These are phyloP conservation scores for Lumbricus terrestris DNA, from an alignment of 2,888 invertebrate genomes.

Conservation along the genomic window DNA sequence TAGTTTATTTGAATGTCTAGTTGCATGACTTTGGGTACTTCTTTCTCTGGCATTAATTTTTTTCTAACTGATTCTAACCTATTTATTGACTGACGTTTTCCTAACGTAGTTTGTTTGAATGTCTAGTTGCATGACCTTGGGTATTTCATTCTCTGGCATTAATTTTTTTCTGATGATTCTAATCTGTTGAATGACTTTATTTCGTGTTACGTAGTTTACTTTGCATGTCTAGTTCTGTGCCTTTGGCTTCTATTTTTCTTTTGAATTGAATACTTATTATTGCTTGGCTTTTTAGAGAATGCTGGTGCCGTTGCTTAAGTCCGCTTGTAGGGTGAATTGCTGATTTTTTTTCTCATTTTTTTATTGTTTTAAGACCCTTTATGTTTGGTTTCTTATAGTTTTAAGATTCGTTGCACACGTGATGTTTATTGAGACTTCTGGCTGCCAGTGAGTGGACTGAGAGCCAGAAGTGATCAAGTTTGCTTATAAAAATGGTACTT, in stretches of 20 bases:
- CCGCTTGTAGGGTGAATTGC: background rate
- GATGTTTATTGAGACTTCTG: background rate
- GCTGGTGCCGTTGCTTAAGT: background rate
- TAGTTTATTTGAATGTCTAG: background rate
- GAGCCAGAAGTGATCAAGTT: no score
- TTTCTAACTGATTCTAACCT: no score
- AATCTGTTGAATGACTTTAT: no score
- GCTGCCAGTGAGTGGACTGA: background rate
- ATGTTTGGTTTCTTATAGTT: background rate
- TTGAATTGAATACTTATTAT: background rate
- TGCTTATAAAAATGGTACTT: background rate
- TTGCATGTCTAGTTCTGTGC: no score
- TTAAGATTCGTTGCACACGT: background rate
- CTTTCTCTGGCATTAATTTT: background rate
- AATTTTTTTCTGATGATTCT: no score
- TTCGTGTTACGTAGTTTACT: no score
- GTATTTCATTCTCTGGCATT: no score
- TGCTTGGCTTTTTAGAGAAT: background rate
- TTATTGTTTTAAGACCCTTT: background rate
- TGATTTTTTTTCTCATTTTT: background rate
- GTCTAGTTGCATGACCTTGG: no score
- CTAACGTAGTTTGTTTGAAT: no score
- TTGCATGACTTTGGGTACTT: background rate
- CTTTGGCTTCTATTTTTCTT: no score
- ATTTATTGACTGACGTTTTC: no score